Base-by-base conservation (phyloP, 92 coral and sea anemone species). In the Diadumene lineata region DNA sequence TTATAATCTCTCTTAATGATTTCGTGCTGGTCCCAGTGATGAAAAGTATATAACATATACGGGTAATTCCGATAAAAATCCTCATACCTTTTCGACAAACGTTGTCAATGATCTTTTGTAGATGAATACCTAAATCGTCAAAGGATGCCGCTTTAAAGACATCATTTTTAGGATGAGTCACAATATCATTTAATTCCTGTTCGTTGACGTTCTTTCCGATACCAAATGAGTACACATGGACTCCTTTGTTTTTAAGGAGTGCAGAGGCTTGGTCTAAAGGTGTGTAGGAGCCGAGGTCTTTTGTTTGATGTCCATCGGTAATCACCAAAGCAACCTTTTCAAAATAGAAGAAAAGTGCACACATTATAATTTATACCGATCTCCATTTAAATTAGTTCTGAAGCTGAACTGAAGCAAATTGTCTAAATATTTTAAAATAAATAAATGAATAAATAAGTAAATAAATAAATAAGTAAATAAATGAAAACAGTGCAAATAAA, bases 251-350 rank as follows among this genome's bases (percentile, higher is more conserved):
- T 28, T 67, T 57, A 8, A 73, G 78, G 24, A 26, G 67, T 2
- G 65, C 53, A 34, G 78, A 73, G 10, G 78, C 78, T 29, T 56
- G 55, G 28, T 4, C 3, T 29, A 67, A 30, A 67, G 72, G 55
- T 27, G 58, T 80, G 68, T 58, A 71, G 8, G 56, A 48, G 0
- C 73, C 79, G 24, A 32, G 56, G 33, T 73, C 24, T 33, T 34
- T 80, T 19, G 85, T 80, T 56, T 80, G 85, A 22, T 34, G 72
- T 9, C 85, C 85, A 64, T 80, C 79, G 11, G 79, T 73, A 48
- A 80, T 80, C 31, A 80, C 73, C 68, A 72, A 25, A 23, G 74
- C 79, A 50, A 73, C 68, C 85, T 76, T n/a, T n/a, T n/a, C n/a
- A 26, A 58, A 58, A 58, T 4, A n/a, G 1, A 58, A 16, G 3